Evolutionary conservation across 1,140 invertebrate genomes (phyloP).

Genomic region (Notospermus geniculatus): DNA sequence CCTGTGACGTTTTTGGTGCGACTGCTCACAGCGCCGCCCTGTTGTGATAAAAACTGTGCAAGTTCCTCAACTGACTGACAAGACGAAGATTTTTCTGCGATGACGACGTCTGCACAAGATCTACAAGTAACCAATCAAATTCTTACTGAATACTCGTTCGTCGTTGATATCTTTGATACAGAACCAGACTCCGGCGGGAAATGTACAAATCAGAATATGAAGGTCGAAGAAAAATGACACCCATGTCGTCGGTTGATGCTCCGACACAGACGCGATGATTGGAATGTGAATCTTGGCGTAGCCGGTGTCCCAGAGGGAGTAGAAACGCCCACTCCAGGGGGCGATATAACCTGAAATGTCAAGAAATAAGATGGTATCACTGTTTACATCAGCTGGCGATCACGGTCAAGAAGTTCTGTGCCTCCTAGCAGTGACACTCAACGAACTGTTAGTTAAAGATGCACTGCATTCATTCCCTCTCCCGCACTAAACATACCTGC

Average conservation of each 20-base stretch:
- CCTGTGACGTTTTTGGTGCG: no score
- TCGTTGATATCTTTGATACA: constrained; percentile 98
- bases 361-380: no score
- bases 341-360: constrained; percentile 67
- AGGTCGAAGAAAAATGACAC: constrained; percentile 98
- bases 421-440: neutral
- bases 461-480: no score
- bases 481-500: no score
- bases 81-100: no score
- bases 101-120: no score
- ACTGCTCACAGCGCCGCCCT: no score
- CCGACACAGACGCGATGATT: constrained; percentile 98
- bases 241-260: constrained; percentile 99
- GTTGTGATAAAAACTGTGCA: no score
- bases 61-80: no score
- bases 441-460: no score
- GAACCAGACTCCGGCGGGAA: constrained; percentile 98
- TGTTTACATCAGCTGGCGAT: neutral
- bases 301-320: constrained; percentile 98
- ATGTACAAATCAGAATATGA: constrained; percentile 94
- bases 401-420: neutral
- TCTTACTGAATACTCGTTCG: constrained; percentile 94
- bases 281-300: constrained; percentile 99
- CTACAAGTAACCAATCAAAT: no score
- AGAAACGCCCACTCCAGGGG: constrained; percentile 99